These are phyloP conservation scores for Chlorospingus flavigularis DNA, from an alignment of 2,797 vertebrate genomes.

Conservation along the genomic window DNA sequence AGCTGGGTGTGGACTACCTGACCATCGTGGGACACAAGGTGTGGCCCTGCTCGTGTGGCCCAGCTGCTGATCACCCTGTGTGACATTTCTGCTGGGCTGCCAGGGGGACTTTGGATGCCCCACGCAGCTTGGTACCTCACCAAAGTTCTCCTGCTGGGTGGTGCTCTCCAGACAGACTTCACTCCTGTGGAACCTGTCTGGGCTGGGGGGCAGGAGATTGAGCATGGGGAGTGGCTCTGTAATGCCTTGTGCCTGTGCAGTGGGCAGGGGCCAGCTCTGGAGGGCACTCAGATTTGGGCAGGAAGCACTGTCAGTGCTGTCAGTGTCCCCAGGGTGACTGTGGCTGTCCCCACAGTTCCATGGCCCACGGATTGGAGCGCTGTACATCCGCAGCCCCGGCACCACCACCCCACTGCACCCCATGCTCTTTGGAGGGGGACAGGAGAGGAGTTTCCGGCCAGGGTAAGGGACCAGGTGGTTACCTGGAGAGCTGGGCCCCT, in stretches of 20 bases:
- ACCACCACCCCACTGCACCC: slow-evolving; percentile 81
- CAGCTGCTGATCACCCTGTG: neutral
- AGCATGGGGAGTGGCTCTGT: neutral
- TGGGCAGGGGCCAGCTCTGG: neutral
- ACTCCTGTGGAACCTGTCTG: fast-evolving
- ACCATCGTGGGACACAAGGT: slow-evolving; percentile 98
- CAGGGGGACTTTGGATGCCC: neutral
- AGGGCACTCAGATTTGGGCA: neutral
- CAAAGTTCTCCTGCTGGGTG: neutral
- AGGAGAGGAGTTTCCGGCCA: slow-evolving; percentile 91
- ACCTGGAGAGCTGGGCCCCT: neutral
- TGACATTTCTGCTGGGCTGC: neutral
- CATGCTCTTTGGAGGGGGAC: slow-evolving; percentile 92
- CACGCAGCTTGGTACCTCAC: neutral
- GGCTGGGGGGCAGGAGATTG: neutral
- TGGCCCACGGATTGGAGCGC: slow-evolving; percentile 87
- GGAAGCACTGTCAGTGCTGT: neutral
- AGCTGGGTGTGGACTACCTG: slow-evolving; percentile 91
- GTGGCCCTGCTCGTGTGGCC: fast-evolving
- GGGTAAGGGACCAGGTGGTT: slow-evolving; percentile 79
- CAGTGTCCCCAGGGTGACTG: neutral
- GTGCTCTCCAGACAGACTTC: neutral
- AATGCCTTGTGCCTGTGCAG: neutral
- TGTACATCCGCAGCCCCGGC: slow-evolving; percentile 82
- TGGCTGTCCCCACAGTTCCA: slow-evolving; percentile 82